These are phyloP conservation scores for Muntiacus muntjak DNA, from an alignment of 2,113 vertebrate genomes.

Conservation along the genomic window DNA sequence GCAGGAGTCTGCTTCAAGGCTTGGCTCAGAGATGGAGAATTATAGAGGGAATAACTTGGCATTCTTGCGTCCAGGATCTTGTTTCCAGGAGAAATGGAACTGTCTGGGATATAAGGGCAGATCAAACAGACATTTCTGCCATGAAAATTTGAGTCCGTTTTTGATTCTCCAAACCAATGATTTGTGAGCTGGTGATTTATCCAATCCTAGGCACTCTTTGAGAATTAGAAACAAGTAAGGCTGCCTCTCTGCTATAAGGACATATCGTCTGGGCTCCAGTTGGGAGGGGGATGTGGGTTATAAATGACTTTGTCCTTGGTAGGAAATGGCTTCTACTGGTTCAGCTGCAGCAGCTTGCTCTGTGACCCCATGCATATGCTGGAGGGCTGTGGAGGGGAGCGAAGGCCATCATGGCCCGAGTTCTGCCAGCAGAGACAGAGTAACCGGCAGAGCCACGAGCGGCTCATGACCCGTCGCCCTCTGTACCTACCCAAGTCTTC, in stretches of 20 bases:
- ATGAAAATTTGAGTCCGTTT: background rate
- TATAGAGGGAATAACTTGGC: background rate
- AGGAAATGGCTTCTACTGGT: background rate
- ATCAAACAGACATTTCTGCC: background rate
- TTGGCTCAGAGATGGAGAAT: background rate
- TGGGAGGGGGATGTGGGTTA: background rate
- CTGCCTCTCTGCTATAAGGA: background rate
- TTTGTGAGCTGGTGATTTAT: background rate
- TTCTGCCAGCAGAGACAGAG: background rate
- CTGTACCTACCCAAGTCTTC: background rate
- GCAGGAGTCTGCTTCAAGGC: background rate
- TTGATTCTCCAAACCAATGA: background rate
- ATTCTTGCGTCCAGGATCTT: background rate
- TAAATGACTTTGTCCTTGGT: background rate
- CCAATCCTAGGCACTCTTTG: background rate
- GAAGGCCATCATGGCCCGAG: fast-evolving
- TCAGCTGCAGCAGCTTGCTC: fast-evolving
- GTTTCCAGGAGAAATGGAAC: background rate
- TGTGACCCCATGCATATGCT: fast-evolving
- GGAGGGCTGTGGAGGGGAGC: background rate
- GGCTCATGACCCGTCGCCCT: fast-evolving
- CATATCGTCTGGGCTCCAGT: background rate
- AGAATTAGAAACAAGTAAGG: background rate
- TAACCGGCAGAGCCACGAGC: background rate
- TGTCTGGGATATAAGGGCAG: background rate